Evolutionary conservation across 2,113 vertebrate species (phyloP), one percentile per base, ranked within the genome.

Genomic region (Heliornis fulica): DNA sequence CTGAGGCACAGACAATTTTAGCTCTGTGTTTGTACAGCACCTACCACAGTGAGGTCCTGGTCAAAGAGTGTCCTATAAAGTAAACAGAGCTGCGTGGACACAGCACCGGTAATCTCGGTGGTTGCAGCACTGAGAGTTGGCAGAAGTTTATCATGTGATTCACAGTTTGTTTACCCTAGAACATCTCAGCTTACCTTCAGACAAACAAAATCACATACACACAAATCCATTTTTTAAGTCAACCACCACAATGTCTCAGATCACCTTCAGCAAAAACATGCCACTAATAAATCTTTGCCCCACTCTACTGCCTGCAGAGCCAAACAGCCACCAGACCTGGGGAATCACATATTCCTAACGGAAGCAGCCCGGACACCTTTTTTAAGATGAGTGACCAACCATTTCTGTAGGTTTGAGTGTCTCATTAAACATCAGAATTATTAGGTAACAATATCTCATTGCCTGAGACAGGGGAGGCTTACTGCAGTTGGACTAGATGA

Each of bases 31-130:
- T 81, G 75, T 64, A 86, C 26, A 93, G 60, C 72, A 78, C 26
- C 79, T 53, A 51, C 71, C 90, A 70, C 51, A 75, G 22, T 3
- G 26, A 86, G 38, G 71, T 64, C 83, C 70, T 83, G 83, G 63
- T 80, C 90, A 95, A 87, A 94, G 60, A 76, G 74, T 70, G 64
- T 75, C 69, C 91, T 56, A 43, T 72, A 94, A 75, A 91, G 64
- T 19, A 77, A 94, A 93, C 46, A 93, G 56, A 75, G 56, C 28
- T 91, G 56, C 75, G 34, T 4, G 9, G 85, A 77, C 65, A 89
- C 68, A 68, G 46, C 87, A 87, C 88, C 1, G 0, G 1, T 71
- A 18, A 95, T 43, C 87, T 90, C 92, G 81, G 83, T 82, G 83
- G 19, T 56, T 87, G 68, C 64, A 71, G 70, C 48, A 79, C 40